Base-by-base conservation (phyloP, 1,140 invertebrate species). In the Lerema accius region DNA sequence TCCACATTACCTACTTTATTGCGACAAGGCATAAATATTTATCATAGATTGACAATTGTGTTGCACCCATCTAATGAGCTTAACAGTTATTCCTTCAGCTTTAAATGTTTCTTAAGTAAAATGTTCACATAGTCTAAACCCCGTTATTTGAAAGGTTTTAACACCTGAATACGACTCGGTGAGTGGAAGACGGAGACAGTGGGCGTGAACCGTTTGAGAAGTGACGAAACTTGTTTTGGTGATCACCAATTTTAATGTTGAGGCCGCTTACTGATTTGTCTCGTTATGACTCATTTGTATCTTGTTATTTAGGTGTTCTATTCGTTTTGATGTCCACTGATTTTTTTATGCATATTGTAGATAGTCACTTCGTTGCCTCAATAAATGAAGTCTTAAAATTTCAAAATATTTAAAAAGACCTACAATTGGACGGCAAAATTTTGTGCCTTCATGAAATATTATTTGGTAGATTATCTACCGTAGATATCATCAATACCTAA, bases 231-330 rank as follows among this genome's bases (percentile, higher is more conserved):
- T 46, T 23, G 43, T 46, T 46, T 46, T 23, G 10, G 3, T 10
- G 17, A 46, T 23, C 43, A 19, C 43, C 43, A 46, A 46, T n/a
- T n/a, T n/a, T n/a, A n/a, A 46, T 46, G 17, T n/a, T 46, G 43
- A 46, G 19, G 10, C 26, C 45, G n/a, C 45, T 46, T 15, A 10
- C 45, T 46, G 42, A 10, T 43, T 10, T 43, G 7, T 11, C 45
- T 46, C 5, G 1, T 45, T 17, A 23, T 45, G 42, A 45, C 16
- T 45, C 16, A 45, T 19, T 17, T 23, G 19, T 23, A 23, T 23
- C 19, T 3, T 23, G 19, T 3, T 23, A 23, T 23, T 10, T 40
- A 40, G 11, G 6, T 40, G 4, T 14, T 5, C 0, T 14, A 13
- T 6, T 40, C 14, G n/a, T n/a, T n/a, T n/a, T n/a, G n/a, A n/a